A percentile compares a stretch with the other conserved stretches of the same genome.
Evolutionary conservation across 92 coral and sea anemone species (phyloP).

Genomic region (Bergia sp.): DNA sequence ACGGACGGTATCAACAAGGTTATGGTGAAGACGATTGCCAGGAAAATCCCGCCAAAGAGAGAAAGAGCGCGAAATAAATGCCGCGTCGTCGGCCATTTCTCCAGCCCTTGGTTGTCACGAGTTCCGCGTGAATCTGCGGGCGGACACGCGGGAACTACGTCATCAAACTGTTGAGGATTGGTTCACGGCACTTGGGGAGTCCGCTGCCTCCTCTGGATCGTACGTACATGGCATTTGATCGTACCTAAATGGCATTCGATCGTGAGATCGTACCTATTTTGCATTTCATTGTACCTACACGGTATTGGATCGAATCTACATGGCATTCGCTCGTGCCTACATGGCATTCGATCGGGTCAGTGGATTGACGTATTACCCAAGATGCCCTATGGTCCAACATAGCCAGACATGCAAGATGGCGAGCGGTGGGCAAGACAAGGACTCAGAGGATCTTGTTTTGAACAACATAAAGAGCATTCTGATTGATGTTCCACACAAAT

Average conservation of each 20-base stretch:
- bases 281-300: background rate
- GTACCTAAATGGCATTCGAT: background rate
- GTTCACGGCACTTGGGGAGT: too few relatives aligned
- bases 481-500: slow-evolving; percentile 5
- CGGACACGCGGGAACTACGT: too few relatives aligned
- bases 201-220: background rate
- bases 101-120: too few relatives aligned
- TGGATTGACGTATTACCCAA: too few relatives aligned
- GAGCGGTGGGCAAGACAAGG: slow-evolving; percentile 24
- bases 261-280: background rate
- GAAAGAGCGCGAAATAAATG: too few relatives aligned
- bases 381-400: background rate
- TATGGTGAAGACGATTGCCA: too few relatives aligned
- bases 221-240: background rate
- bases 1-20: too few relatives aligned
- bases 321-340: background rate
- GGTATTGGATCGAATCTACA: background rate
- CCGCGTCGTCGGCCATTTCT: too few relatives aligned
- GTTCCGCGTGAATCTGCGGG: too few relatives aligned
- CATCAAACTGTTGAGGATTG: too few relatives aligned
- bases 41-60: too few relatives aligned
- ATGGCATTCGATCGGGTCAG: too few relatives aligned
- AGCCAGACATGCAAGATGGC: background rate
- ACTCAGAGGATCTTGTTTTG: background rate
- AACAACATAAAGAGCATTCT: slow-evolving; percentile 18